Evolutionary conservation across 2,888 invertebrate genomes (phyloP).

Genomic region (Hirtodrosophila trivittata): DNA sequence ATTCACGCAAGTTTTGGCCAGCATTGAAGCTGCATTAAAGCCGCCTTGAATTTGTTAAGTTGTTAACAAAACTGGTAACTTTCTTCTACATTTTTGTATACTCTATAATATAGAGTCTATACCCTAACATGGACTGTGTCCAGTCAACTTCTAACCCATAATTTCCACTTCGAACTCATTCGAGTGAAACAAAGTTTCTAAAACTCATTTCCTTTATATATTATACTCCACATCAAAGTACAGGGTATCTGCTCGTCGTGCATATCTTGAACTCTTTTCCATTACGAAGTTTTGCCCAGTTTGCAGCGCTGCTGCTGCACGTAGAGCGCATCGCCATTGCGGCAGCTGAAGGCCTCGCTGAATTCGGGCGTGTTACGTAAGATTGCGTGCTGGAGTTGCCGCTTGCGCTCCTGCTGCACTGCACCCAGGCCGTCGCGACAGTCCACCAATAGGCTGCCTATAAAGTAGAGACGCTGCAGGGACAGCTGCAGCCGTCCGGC

Average conservation of each 20-base stretch:
- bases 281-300: no score
- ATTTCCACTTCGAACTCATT: no score
- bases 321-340: constrained; percentile 63
- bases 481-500: constrained; percentile 63
- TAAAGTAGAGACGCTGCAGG: constrained; percentile 73
- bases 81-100: no score
- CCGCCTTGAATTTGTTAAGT: neutral
- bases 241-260: neutral
- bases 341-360: constrained; percentile 77
- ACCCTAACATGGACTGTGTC: no score
- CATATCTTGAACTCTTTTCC: no score
- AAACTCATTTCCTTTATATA: no score
- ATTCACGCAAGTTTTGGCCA: constrained; percentile 23
- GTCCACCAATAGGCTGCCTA: constrained; percentile 72
- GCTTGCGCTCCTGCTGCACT: constrained; percentile 51
- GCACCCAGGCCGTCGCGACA: constrained; percentile 52
- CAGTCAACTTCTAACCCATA: no score
- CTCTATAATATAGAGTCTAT: no score
- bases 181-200: no score
- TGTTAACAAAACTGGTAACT: no score
- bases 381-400: constrained; percentile 69
- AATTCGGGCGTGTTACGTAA: constrained; percentile 77
- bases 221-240: no score
- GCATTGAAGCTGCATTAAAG: constrained; percentile 47
- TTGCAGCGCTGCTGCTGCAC: constrained; percentile 54